Evolutionary conservation across 2,888 invertebrate species (phyloP), one percentile per base, ranked within the genome.

Genomic region (Agonopterix arenella): DNA sequence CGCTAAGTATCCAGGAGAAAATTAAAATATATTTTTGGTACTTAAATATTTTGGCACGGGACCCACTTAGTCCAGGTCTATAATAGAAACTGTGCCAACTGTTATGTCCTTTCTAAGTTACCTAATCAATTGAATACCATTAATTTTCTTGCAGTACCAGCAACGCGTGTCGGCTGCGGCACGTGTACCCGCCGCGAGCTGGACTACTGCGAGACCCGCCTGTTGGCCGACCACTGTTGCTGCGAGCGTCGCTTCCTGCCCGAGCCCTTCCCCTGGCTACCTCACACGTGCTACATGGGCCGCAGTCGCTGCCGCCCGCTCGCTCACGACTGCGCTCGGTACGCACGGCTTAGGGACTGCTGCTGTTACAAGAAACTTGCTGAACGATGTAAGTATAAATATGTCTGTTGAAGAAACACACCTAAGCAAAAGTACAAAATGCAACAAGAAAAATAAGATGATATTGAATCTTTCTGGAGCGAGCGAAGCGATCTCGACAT

Each of bases 211-310:
- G 80, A 85, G 63, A 86, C 91, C 56, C 83, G 83, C 18, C 90
- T 91, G 64, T 86, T 93, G 58, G 79, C 80, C 8, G 86, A 86
- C 76, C 86, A 88, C 79, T 86, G 86, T 75, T 86, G 88, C 76
- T 88, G 85, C 76, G 86, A 88, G 73, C 91, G 93, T 59, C 89
- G 88, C 66, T 88, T 90, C 70, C 85, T 90, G 69, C 89, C 89
- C 51, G 93, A 93, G 81, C 90, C 90, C 40, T 90, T 93, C 69
- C 91, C 91, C 16, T 93, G 92, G 84, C 89, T 93, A 59, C 92
- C 93, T 57, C 93, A 93, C 80, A 91, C 91, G 1, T 93, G 93
- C 79, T 92, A 91, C 77, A 68, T 92, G 62, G 92, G 92, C 43
- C 86, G 90, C 49, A 84, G 84, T 63, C 86, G 91, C 62, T 93